Evolutionary conservation across 1,140 invertebrate species (phyloP).

Genomic region (Tetragonula clypearis): DNA sequence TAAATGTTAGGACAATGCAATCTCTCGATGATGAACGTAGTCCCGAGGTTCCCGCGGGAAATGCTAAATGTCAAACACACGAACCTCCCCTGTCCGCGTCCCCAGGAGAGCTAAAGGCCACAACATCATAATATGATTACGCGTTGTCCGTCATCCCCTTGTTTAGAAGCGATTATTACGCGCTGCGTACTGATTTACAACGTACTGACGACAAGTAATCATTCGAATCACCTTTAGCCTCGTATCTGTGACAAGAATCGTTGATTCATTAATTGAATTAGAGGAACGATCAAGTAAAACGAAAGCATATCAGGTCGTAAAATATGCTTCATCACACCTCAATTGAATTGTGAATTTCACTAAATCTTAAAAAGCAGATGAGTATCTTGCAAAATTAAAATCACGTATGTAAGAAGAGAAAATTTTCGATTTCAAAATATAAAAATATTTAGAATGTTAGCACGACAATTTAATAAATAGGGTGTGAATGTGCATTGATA

Average conservation of each 20-base stretch:
- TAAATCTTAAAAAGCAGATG: too few relatives aligned
- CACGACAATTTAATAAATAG: too few relatives aligned
- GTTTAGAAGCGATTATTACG: conserved; percentile 71
- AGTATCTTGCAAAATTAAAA: too few relatives aligned
- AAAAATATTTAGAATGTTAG: too few relatives aligned
- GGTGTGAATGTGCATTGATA: too few relatives aligned
- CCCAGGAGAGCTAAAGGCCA: conserved; percentile 77
- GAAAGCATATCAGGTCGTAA: neutral
- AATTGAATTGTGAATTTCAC: too few relatives aligned
- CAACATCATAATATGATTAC: conserved; percentile 78
- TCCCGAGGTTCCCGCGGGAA: conserved; percentile 72
- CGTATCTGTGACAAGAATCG: neutral
- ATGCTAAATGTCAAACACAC: conserved; percentile 80
- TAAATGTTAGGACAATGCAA: conserved; percentile 63
- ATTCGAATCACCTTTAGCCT: neutral
- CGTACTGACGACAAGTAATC: conserved; percentile 26
- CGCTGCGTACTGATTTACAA: neutral
- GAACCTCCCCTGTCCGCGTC: conserved; percentile 61
- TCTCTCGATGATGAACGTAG: conserved; percentile 54
- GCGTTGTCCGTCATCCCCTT: conserved; percentile 71
- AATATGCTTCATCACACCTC: neutral
- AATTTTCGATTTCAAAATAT: too few relatives aligned
- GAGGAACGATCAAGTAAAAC: neutral
- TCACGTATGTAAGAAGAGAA: too few relatives aligned
- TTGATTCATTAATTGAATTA: neutral